Percentiles rank a stretch among this genome's conserved stretches.
Evolutionary conservation across 2,113 vertebrate species (phyloP).

Genomic region (Candoia aspera): DNA sequence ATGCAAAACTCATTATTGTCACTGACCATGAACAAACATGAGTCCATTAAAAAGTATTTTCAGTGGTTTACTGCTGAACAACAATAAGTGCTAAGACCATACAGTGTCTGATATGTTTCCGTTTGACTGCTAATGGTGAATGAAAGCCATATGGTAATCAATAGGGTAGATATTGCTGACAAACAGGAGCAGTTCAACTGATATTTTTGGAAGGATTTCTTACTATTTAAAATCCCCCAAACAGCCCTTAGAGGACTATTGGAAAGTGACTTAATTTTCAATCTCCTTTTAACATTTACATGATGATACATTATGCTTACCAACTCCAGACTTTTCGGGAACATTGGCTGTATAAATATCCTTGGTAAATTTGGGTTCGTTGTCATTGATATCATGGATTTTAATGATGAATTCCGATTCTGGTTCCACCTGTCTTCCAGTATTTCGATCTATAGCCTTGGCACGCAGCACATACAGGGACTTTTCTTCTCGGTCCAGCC

Average conservation of each 20-base stretch:
- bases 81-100: background rate
- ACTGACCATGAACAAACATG: background rate
- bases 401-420: conserved; percentile 98
- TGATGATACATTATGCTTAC: conserved; percentile 78
- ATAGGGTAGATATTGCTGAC: background rate
- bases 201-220: conserved; percentile 26
- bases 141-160: conserved; percentile 25
- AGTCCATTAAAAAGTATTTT: background rate
- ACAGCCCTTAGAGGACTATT: background rate
- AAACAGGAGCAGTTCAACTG: conserved; percentile 3
- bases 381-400: conserved; percentile 99
- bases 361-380: conserved; percentile 92
- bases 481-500: conserved; percentile 95
- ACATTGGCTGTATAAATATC: conserved; percentile 88
- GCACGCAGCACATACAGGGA: conserved; percentile 90
- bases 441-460: conserved; percentile 90
- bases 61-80: background rate
- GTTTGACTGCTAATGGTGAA: accelerated
- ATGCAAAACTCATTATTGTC: background rate
- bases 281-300: background rate
- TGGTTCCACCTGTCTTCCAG: conserved; percentile 88
- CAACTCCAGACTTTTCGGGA: conserved; percentile 95
- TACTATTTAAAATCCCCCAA: conserved; percentile 11
- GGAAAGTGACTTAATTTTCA: background rate
- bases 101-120: background rate